Base-by-base conservation (phyloP, 2,113 vertebrate species). In the Cyprinodon variegatus region DNA sequence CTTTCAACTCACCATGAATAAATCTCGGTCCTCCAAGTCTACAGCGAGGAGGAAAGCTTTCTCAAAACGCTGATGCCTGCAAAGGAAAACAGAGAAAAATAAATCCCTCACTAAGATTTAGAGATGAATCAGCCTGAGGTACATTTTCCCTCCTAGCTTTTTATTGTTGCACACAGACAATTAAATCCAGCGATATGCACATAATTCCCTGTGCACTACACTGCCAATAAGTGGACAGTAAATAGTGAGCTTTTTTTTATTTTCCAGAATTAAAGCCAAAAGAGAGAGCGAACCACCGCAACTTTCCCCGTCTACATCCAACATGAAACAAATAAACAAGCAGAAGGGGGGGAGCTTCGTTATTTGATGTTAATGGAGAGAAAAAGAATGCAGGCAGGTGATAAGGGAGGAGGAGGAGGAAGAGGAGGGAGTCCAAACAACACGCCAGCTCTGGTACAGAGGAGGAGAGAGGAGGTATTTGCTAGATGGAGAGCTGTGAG, bases 11-110 rank as follows among this genome's bases (percentile, higher is more conserved):
- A 99, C 98, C 98, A 99, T 99, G 83, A 99, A 99, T 76, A 99
- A 93, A 92, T 99, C 98, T 82, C 93, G 95, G 65, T 93, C 95
- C 69, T 96, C 95, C 3, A 99, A 94, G 89, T 99, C 98, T 66
- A 99, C 90, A 48, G 98, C 97, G 3, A 99, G 94, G 65, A 99
- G 95, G 92, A 99, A 99, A 0, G 98, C 98, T 89, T 98, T 99
- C 89, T 99, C 98, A 76, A 98, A 97, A 74, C 96, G 94, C 86
- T 97, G 94, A 84, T 98, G 94, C 77, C 98, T 99, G 86, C 37
- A 88, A 80, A 89, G 68, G 14, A 9, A 4, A 72, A 83, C 20
- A 57, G 3, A 2, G 13, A 62, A 36, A 36, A 4, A 62, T 15
- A 48, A 82, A 67, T 73, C 8, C 6, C 36, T n/a, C n/a, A 73